A percentile compares a stretch with the other conserved stretches of the same genome.
These are phyloP conservation scores for Hoplostethus mediterraneus DNA, from an alignment of 2,797 vertebrate species.

Conservation along the genomic window DNA sequence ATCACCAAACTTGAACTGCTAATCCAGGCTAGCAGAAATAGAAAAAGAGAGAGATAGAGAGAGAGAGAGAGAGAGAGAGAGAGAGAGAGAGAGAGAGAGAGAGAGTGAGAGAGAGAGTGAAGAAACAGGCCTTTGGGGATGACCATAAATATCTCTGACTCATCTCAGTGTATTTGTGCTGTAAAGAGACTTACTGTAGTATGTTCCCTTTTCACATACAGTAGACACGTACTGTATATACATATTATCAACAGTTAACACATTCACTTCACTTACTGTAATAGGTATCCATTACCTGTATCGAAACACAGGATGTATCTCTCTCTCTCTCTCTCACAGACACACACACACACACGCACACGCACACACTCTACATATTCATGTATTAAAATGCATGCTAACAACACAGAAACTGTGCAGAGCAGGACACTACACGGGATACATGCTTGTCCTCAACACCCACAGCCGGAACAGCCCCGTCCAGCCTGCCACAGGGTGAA, in stretches of 20 bases:
- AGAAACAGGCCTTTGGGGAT: constrained; percentile 69
- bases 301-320: constrained; percentile 5
- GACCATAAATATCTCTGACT: constrained; percentile 84
- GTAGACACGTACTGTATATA: constrained; percentile 28
- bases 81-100: constrained; percentile 24
- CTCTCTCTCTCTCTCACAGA: no score
- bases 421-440: constrained; percentile 20
- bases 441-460: constrained; percentile 12
- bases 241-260: constrained; percentile 21
- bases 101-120: constrained; percentile 43
- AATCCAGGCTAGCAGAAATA: constrained; percentile 40
- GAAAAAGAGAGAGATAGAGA: constrained; percentile 37
- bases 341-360: constrained; percentile 8
- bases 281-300: neutral
- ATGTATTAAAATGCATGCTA: constrained; percentile 16
- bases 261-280: constrained; percentile 33
- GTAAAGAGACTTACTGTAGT: constrained; percentile 70
- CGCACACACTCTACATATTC: constrained; percentile 13
- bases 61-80: constrained; percentile 16
- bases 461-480: constrained; percentile 17
- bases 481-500: constrained; percentile 19
- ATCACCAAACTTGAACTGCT: constrained; percentile 45
- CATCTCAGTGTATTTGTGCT: constrained; percentile 78
- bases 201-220: constrained; percentile 34
- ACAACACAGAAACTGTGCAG: neutral